Base-by-base conservation (phyloP, 1,140 invertebrate genomes). In the Heliconius eleuchia region DNA sequence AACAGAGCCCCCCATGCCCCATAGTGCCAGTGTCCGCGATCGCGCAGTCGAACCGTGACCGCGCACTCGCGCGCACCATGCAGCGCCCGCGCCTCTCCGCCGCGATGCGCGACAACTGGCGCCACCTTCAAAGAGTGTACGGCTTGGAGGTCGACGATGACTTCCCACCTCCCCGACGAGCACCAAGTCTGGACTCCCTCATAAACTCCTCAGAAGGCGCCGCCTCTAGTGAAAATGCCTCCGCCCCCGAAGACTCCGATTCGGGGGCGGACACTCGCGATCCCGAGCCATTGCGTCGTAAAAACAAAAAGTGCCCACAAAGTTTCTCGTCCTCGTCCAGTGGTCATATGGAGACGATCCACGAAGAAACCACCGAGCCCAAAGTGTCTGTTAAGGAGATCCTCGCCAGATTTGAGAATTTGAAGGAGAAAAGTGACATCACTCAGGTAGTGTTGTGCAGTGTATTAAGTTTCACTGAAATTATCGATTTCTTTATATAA, bases 341-440 rank as follows among this genome's bases (percentile, higher is more conserved):
- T 71, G 95, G 95, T 60, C 95, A 96, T 84, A 97, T 97, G 97
- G 97, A 97, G 90, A 97, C 97, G 3, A 97, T 97, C 52, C 95
- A 96, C n/a, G 97, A 98, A 88, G 97, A 98, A 83, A 96, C 96
- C 8, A 94, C 94, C 9, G 97, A 97, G 87, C 96, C 96, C 30
- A 97, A 97, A 93, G 95, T 97, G 80, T 97, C 97, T 78, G 97
- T 98, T 46, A 96, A 97, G 83, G 97, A 97, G 84, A 97, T 98
- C 82, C 92, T 98, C 76, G 97, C 97, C 46, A 95, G 97, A 73
- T 97, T 98, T 89, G 97, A 98, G 86, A 97, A 97, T 89, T 95
- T 97, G 71, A 95, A 95, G 71, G 95, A 95, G 83, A 94, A 92
- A 82, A 88, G 84, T 78, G 90, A 92, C 76, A 74, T 85, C 39